Percentiles rank a stretch among this genome's conserved stretches.
phyloP scores from a whole-genome alignment of 2,888 invertebrate species.

The Parnassius orleans region DNA sequence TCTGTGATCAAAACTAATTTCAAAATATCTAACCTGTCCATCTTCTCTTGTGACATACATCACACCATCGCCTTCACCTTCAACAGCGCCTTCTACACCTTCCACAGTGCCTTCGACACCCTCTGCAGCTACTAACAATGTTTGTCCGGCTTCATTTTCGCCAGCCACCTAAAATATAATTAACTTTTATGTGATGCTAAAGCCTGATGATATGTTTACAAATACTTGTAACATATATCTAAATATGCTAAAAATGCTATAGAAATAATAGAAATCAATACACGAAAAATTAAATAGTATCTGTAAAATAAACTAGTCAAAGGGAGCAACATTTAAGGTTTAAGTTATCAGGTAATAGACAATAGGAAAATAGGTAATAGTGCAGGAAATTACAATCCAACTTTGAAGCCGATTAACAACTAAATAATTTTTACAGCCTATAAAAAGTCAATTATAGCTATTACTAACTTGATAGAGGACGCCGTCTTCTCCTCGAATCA shows the following conservation, averaged over 20 bases:
- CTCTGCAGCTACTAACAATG: constrained; percentile 84
- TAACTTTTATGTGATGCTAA: no score
- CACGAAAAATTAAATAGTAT: no score
- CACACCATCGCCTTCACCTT: constrained; percentile 87
- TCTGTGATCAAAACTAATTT: background rate
- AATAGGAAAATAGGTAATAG: background rate
- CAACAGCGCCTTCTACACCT: constrained; percentile 78
- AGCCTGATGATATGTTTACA: no score
- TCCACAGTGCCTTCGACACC: constrained; percentile 87
- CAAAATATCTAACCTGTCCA: constrained; percentile 56
- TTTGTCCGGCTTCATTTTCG: constrained; percentile 90
- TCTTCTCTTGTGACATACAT: constrained; percentile 75
- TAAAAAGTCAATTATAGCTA: no score
- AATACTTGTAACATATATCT: no score
- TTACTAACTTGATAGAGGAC: constrained; percentile 84
- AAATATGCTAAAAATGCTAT: no score
- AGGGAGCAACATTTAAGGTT: no score
- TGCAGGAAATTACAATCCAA: no score
- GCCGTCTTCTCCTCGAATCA: constrained; percentile 93
- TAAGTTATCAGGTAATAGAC: no score
- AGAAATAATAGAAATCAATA: no score
- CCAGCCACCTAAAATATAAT: constrained; percentile 81
- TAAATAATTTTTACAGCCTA: no score
- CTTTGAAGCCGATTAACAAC: background rate
- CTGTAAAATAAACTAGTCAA: no score